Conservation (phyloP, 2,888 invertebrate genomes). For the Papilio elwesi region DNA sequence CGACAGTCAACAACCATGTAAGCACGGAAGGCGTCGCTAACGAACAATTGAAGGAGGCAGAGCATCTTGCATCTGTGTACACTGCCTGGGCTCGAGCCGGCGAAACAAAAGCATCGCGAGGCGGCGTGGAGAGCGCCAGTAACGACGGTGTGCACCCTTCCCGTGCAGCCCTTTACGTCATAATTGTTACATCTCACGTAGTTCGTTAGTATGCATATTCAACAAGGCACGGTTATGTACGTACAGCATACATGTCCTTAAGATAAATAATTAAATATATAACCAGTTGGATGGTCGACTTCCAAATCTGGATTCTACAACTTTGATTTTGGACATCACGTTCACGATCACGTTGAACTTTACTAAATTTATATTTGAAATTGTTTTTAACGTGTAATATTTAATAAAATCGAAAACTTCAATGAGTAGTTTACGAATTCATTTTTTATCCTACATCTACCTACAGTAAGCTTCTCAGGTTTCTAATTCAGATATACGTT, state of each 20-base stretch:
- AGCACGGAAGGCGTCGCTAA: slow-evolving; percentile 18
- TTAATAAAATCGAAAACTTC: too few relatives aligned
- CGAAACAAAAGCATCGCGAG: slow-evolving; percentile 32
- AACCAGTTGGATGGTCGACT: not conserved
- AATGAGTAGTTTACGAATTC: not conserved
- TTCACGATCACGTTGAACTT: too few relatives aligned
- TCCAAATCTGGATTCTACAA: too few relatives aligned
- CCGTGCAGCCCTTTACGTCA: slow-evolving; percentile 12
- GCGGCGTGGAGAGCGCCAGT: slow-evolving; percentile 27
- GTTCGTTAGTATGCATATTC: slow-evolving; percentile 30
- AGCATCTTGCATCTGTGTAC: slow-evolving; percentile 23
- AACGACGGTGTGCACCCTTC: slow-evolving; percentile 28
- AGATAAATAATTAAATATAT: not conserved
- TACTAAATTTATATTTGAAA: too few relatives aligned
- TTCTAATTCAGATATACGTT: slow-evolving; percentile 4
- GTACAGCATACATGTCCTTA: not conserved
- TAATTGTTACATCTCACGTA: slow-evolving; percentile 33
- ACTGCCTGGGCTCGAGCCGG: slow-evolving; percentile 21
- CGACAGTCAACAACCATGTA: not conserved
- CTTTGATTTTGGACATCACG: too few relatives aligned
- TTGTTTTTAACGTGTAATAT: too few relatives aligned
- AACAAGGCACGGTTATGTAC: slow-evolving; percentile 4
- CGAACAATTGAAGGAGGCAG: slow-evolving; percentile 33
- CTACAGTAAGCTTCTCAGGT: not conserved
- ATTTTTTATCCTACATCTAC: not conserved